A percentile compares a stretch with the other conserved stretches of the same genome.
These are phyloP conservation scores for Hybognathus amarus DNA, from an alignment of 2,797 vertebrate species.

Conservation along the genomic window DNA sequence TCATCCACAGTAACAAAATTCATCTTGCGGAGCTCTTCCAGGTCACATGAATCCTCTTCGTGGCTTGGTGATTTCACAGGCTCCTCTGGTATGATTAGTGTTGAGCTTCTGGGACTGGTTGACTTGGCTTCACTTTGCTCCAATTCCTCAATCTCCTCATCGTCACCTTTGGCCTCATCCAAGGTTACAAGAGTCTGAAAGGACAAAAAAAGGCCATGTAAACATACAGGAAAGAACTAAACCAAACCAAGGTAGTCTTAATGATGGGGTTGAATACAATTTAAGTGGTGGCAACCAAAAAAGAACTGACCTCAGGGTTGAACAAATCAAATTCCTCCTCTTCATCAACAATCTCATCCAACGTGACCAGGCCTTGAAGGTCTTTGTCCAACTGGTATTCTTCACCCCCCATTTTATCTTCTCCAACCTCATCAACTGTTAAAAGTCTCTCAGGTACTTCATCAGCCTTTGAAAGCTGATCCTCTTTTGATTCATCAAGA, in stretches of 20 bases:
- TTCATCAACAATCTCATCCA: slow-evolving; percentile 82
- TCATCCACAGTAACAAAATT: slow-evolving; percentile 88
- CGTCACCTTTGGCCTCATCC: slow-evolving; percentile 80
- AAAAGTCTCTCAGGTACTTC: slow-evolving; percentile 76
- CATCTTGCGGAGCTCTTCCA: slow-evolving; percentile 69
- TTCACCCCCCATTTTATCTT: slow-evolving; percentile 75
- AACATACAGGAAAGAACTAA: neutral
- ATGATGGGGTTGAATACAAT: neutral
- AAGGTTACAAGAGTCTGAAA: slow-evolving; percentile 76
- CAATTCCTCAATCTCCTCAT: no score
- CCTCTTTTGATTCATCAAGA: slow-evolving; percentile 41
- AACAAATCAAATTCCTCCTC: slow-evolving; percentile 57
- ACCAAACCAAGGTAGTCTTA: neutral
- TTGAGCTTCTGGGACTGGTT: slow-evolving; percentile 37
- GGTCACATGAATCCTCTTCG: slow-evolving; percentile 64
- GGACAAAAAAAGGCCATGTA: neutral
- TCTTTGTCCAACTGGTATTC: slow-evolving; percentile 69
- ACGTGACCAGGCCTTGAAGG: slow-evolving; percentile 75
- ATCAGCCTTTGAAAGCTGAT: slow-evolving; percentile 47
- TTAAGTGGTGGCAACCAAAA: neutral
- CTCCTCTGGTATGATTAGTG: slow-evolving; percentile 14
- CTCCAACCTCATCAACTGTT: slow-evolving; percentile 86
- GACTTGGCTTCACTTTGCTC: slow-evolving; percentile 48
- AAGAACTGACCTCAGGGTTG: slow-evolving; percentile 69
- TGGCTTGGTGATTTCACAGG: slow-evolving; percentile 44